Evolutionary conservation across 2,113 vertebrate genomes (phyloP).

Genomic region (Lonchura striata): DNA sequence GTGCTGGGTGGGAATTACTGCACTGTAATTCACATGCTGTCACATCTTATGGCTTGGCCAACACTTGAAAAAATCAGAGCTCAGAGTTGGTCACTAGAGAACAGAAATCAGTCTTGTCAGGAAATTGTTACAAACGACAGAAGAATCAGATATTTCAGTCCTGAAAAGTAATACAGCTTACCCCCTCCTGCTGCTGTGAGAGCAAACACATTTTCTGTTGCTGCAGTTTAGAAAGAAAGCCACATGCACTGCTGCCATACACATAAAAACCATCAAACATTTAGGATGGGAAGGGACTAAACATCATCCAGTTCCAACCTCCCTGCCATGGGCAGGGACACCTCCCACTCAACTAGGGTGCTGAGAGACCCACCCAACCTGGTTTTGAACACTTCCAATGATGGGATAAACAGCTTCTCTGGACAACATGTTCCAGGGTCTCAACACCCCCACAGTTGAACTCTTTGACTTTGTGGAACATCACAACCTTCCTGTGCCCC

Average conservation of each 20-base stretch:
- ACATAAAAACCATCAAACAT: neutral
- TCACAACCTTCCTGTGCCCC: neutral
- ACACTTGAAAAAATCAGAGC: neutral
- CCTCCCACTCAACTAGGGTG: neutral
- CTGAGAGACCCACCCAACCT: neutral
- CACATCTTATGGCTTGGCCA: slow-evolving; percentile 12
- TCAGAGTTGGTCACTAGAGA: neutral
- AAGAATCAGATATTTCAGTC: neutral
- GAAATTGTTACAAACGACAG: neutral
- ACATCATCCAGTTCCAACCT: neutral
- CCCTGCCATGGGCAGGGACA: neutral
- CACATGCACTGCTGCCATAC: fast-evolving
- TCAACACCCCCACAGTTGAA: neutral
- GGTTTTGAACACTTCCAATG: neutral
- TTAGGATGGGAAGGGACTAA: neutral
- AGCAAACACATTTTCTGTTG: neutral
- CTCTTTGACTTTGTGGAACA: neutral
- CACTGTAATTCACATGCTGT: slow-evolving; percentile 39
- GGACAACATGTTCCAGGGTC: neutral
- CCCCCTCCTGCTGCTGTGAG: neutral
- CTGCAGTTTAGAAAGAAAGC: neutral
- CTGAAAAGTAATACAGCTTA: neutral
- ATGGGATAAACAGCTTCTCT: neutral
- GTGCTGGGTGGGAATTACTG: slow-evolving; percentile 37
- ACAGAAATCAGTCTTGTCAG: neutral